Evolutionary conservation across 2,113 vertebrate species (phyloP), one percentile per base, ranked within the genome.

Genomic region (Sardina pilchardus): DNA sequence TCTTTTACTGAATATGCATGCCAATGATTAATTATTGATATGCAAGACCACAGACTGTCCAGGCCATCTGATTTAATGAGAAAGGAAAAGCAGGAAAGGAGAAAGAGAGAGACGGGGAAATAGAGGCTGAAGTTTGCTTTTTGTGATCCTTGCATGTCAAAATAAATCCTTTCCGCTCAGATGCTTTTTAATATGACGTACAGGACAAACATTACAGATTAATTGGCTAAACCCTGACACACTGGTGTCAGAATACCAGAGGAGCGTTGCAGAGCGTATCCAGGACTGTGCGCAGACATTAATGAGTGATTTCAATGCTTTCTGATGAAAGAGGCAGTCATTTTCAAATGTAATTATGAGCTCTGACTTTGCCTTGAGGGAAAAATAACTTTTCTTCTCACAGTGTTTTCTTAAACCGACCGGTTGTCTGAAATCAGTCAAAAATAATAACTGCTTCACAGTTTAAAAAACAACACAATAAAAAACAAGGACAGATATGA

Each of bases 21-120:
- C 63, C 59, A 82, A 84, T 56, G 47, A 85, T 86, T 85, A 86
- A 88, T 86, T 86, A 90, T 86, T 90, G 89, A 90, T 88, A 87
- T 82, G 45, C 84, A 81, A 56, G 87, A 86, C 83, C 83, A 85
- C 84, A 85, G 88, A 85, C 86, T 87, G 75, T 87, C 86, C 85
- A 71, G 86, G 56, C 53, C 9, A 83, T 88, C 85, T 85, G 75
- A 85, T 56, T 85, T 83, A 88, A 88, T 86, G 71, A 85, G 53
- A 26, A 53, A 81, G 4, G 44, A 67, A 86, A 47, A 17, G 44
- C 50, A 63, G 21, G 30, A 16, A 36, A 34, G 36, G 59, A 67
- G 63, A 71, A 16, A 71, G 63, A 71, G n/a, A 75, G 71, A 78
- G 71, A 71, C n/a, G 14, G n/a, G 10, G 63, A 78, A 34, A 14